Evolutionary conservation across 2,797 vertebrate genomes (phyloP).

Genomic region (Argentina silus): DNA sequence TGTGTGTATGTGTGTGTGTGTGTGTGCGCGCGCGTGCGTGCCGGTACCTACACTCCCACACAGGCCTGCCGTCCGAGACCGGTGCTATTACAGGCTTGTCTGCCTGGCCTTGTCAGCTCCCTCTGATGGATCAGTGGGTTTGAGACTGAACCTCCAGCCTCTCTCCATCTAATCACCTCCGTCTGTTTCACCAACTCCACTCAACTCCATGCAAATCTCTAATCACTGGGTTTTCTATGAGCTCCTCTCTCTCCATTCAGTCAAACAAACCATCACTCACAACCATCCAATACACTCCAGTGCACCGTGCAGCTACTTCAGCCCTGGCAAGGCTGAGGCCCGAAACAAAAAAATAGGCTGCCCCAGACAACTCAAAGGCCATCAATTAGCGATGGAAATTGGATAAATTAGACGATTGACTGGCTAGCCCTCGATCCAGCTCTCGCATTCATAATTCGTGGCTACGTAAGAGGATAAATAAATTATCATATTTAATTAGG

Average conservation of each 20-base stretch:
- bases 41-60: slow-evolving; percentile 40
- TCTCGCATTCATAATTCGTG: slow-evolving; percentile 51
- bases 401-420: slow-evolving; percentile 44
- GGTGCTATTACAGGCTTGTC: slow-evolving; percentile 69
- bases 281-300: slow-evolving; percentile 14
- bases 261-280: slow-evolving; percentile 44
- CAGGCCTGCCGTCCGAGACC: too few species aligned
- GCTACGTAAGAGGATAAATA: slow-evolving; percentile 64
- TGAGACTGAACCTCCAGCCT: slow-evolving; percentile 59
- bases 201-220: slow-evolving; percentile 15
- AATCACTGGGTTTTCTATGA: slow-evolving; percentile 2
- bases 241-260: slow-evolving; percentile 4
- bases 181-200: slow-evolving; percentile 2
- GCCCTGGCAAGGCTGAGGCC: background rate
- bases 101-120: slow-evolving; percentile 69
- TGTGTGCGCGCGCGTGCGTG: background rate
- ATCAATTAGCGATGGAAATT: slow-evolving; percentile 58
- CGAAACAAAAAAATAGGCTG: slow-evolving; percentile 14
- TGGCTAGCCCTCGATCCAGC: slow-evolving; percentile 22
- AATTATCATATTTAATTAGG: slow-evolving; percentile 73
- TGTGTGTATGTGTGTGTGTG: background rate
- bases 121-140: slow-evolving; percentile 71
- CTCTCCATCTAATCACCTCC: slow-evolving; percentile 62
- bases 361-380: slow-evolving; percentile 33
- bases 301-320: background rate